A percentile compares a stretch with the other conserved stretches of the same genome.
Evolutionary conservation across 2,113 vertebrate genomes (phyloP).

Genomic region (Hucho hucho): DNA sequence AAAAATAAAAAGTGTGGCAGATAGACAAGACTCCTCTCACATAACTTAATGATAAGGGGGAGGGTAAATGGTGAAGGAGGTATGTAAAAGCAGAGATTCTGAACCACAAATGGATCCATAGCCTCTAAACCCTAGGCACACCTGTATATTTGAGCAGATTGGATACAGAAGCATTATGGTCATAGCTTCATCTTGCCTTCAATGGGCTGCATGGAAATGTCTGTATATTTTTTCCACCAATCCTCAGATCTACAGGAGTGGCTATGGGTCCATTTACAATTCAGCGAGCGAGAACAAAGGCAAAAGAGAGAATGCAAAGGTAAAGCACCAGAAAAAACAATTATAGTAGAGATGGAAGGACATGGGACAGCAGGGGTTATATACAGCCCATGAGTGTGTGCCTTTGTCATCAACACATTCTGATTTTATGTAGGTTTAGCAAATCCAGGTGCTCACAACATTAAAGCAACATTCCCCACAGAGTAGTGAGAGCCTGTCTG

Average conservation of each 20-base stretch:
- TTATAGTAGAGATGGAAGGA: slow-evolving; percentile 37
- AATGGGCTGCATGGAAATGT: no score
- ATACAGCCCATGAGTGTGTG: slow-evolving; percentile 39
- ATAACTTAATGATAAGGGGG: slow-evolving; percentile 81
- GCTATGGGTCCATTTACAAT: no score
- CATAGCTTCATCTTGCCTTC: no score
- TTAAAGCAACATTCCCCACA: slow-evolving; percentile 28
- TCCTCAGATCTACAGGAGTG: no score
- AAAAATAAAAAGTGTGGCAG: slow-evolving; percentile 50
- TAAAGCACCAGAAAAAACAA: slow-evolving; percentile 39
- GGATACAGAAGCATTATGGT: no score
- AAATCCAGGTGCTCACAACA: slow-evolving; percentile 65
- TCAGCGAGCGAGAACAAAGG: slow-evolving; percentile 37
- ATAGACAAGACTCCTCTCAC: slow-evolving; percentile 59
- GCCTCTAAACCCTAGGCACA: no score
- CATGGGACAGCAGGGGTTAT: slow-evolving; percentile 38
- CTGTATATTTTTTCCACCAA: no score
- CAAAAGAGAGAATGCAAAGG: slow-evolving; percentile 27
- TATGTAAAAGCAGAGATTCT: slow-evolving; percentile 25
- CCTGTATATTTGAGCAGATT: no score
- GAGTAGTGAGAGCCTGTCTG: slow-evolving; percentile 35
- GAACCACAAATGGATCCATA: no score
- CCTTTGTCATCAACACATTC: slow-evolving; percentile 42
- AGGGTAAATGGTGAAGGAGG: slow-evolving; percentile 16
- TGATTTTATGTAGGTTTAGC: slow-evolving; percentile 44